These are phyloP conservation scores for Lordiphosa clarofinis DNA, from an alignment of 1,140 invertebrate genomes.

Conservation along the genomic window DNA sequence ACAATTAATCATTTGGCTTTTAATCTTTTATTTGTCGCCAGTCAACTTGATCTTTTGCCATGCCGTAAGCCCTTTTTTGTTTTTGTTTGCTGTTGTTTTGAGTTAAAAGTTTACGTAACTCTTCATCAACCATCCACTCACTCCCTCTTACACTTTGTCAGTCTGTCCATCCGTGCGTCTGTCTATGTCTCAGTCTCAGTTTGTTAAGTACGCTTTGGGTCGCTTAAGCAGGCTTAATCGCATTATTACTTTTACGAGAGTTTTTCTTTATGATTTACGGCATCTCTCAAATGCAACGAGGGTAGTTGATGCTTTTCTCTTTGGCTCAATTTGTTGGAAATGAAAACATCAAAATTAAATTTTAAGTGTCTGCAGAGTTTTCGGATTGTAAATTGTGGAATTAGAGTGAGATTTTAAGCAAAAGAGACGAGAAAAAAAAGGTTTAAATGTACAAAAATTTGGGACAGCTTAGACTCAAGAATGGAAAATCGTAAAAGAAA, in stretches of 20 bases:
- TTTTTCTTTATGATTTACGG: slow-evolving; percentile 61
- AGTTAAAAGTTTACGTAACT: slow-evolving; percentile 1
- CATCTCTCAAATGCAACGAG: slow-evolving; percentile 25
- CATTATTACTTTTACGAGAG: slow-evolving; percentile 63
- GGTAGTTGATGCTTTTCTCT: slow-evolving; percentile 13
- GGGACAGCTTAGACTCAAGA: no score
- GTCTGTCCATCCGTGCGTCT: slow-evolving; percentile 19
- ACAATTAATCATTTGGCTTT: slow-evolving; percentile 58
- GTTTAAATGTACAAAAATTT: no score
- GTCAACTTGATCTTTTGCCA: slow-evolving; percentile 39
- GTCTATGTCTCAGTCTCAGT: slow-evolving; percentile 47
- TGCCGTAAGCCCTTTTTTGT: slow-evolving; percentile 21
- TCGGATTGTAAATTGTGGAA: slow-evolving; percentile 34
- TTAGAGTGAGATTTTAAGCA: slow-evolving; percentile 3
- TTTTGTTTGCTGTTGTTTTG: slow-evolving; percentile 17
- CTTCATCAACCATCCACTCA: no score
- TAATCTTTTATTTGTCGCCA: slow-evolving; percentile 52
- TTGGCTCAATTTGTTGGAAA: slow-evolving; percentile 48
- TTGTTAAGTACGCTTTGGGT: slow-evolving; percentile 59
- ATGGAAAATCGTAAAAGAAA: no score
- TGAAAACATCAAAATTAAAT: slow-evolving; percentile 54
- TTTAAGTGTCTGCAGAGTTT: slow-evolving; percentile 45
- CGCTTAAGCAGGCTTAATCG: slow-evolving; percentile 60
- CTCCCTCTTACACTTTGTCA: not conserved
- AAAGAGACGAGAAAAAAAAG: no score